Evolutionary conservation across 2,113 vertebrate genomes (phyloP).

Genomic region (Lanius ludovicianus): DNA sequence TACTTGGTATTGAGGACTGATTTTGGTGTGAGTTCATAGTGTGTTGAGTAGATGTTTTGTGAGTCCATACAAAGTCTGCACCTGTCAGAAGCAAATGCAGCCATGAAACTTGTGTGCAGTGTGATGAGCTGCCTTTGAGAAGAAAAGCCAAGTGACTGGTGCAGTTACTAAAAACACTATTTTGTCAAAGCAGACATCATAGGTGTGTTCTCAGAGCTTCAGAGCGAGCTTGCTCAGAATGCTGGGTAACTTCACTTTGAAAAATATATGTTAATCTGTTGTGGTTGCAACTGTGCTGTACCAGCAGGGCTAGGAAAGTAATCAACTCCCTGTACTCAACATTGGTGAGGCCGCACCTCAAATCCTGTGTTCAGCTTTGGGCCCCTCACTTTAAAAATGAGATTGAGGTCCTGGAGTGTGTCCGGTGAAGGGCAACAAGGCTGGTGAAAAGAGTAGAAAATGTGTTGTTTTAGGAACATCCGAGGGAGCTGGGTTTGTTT

Average conservation of each 20-base stretch:
- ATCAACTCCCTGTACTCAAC: rapidly evolving
- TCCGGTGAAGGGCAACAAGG: background rate
- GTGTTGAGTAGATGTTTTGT: background rate
- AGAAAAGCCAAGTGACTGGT: background rate
- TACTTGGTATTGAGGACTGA: background rate
- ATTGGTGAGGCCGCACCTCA: background rate
- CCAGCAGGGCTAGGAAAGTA: background rate
- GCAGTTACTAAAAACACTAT: background rate
- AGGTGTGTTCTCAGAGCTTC: background rate
- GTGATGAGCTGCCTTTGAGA: background rate
- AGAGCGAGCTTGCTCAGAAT: background rate
- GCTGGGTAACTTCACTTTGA: background rate
- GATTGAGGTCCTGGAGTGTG: background rate
- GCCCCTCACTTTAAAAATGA: background rate
- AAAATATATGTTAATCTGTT: background rate
- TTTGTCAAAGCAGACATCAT: background rate
- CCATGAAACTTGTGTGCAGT: background rate
- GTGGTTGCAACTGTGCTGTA: background rate
- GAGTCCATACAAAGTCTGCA: background rate
- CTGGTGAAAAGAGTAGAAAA: background rate
- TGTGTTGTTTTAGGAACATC: background rate
- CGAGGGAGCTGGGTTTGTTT: background rate
- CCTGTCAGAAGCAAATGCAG: background rate
- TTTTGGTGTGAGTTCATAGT: background rate
- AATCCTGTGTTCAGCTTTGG: background rate